Base-by-base conservation (phyloP, 2,888 invertebrate genomes). In the Ormyrus nitidulus region DNA sequence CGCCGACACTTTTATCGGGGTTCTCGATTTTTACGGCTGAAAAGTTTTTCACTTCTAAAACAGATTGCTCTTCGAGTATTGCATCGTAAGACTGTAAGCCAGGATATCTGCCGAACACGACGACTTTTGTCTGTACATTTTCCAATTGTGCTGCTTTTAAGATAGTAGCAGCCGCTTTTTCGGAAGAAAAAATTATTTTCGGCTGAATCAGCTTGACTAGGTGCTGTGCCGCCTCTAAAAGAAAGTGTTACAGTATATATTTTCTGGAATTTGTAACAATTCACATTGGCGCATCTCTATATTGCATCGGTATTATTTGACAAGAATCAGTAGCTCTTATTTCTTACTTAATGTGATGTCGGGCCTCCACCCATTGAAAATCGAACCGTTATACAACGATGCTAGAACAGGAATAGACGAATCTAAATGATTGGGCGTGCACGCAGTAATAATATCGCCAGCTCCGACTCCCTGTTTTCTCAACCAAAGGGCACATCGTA, bases 401-500 rank as follows among this genome's bases (percentile, higher is more conserved):
- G 87, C 86, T 0, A 86, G 48, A 13, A 81, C 85, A 0, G 89
- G 87, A 7, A 86, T 81, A 8, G 84, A 83, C 7, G 79, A 76
- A 54, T 88, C 85, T 11, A 85, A 62, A 5, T 85, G 85, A 82
- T 88, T 87, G 49, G 84, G 82, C 0, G 86, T 82, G n/a, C 86
- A 87, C 49, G 86, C 64, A 9, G 73, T 79, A 44, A 89, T 66
- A 6, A 88, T 69, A 54, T 89, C 88, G 0, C 83, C 83, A 0
- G 75, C 62, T 49, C 66, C 53, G 5, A 88, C 58, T 5, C 87
- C 86, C 66, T 86, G 80, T 11, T 85, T 83, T 64, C 80, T 83
- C 68, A 89, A 8, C 88, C 88, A 89, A 5, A 88, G 64, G 0
- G 88, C 86, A 54, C 88, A 89, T 78, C 86, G 86, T 5, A 86